phyloP scores from a whole-genome alignment of 1,140 invertebrate species.

The Zaprionus taronus region DNA sequence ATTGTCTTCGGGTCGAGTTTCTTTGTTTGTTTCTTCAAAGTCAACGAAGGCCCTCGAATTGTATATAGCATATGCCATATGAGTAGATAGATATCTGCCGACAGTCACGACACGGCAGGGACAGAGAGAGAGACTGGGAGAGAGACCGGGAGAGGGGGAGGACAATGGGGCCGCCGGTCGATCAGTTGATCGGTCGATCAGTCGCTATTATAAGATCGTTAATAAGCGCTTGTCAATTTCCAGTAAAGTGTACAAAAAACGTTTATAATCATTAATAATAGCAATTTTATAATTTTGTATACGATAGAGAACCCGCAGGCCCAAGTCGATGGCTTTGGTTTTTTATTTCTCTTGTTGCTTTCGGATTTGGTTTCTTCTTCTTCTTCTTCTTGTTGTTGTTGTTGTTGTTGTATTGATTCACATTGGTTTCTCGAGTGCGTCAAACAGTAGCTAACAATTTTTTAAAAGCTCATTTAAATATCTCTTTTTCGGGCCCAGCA shows the following conservation, averaged over 20 bases:
- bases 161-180: slow-evolving; percentile 53
- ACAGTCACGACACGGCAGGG: slow-evolving; percentile 68
- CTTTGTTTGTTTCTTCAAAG: slow-evolving; percentile 53
- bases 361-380: slow-evolving; percentile 7
- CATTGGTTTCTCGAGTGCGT: slow-evolving; percentile 58
- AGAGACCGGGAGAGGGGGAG: slow-evolving; percentile 18
- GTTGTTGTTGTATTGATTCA: slow-evolving; percentile 19
- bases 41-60: slow-evolving; percentile 40
- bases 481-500: slow-evolving; percentile 39
- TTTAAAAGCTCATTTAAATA: slow-evolving; percentile 76
- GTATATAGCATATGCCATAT: slow-evolving; percentile 26
- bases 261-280: slow-evolving; percentile 83
- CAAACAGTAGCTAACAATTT: slow-evolving; percentile 78
- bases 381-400: slow-evolving; percentile 16
- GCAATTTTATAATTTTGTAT: slow-evolving; percentile 77
- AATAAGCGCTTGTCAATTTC: slow-evolving; percentile 82
- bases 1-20: slow-evolving; percentile 31
- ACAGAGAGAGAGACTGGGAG: not conserved
- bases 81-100: slow-evolving; percentile 31
- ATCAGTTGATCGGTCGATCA: slow-evolving; percentile 71
- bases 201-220: slow-evolving; percentile 80
- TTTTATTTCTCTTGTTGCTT: slow-evolving; percentile 19
- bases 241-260: slow-evolving; percentile 77
- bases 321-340: slow-evolving; percentile 9
- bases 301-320: slow-evolving; percentile 49